phyloP scores from a whole-genome alignment of 2,797 vertebrate genomes.

The Aulostomus chinensis region DNA sequence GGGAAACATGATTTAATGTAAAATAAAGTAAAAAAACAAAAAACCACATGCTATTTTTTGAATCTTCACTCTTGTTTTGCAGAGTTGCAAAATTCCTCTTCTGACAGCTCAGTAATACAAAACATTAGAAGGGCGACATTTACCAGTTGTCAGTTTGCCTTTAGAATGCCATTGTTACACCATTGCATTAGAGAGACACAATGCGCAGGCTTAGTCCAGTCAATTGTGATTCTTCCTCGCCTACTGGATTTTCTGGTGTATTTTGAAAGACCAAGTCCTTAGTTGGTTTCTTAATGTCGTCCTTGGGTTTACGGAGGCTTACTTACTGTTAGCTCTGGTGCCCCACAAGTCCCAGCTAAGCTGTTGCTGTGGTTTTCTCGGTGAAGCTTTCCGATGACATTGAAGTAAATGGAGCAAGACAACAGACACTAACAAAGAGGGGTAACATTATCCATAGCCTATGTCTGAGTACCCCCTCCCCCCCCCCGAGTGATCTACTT shows the following conservation, averaged over 20 bases:
- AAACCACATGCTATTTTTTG: too few relatives aligned
- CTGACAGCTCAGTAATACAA: conserved; percentile 11
- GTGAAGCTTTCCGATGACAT: conserved; percentile 52
- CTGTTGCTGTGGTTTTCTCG: conserved; percentile 55
- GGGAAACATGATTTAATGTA: too few relatives aligned
- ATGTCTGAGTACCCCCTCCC: conserved; percentile 24
- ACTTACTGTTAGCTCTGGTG: conserved; percentile 62
- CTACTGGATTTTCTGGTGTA: conserved; percentile 45
- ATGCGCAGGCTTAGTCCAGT: conserved; percentile 43
- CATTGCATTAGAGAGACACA: conserved; percentile 43
- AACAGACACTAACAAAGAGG: conserved; percentile 63
- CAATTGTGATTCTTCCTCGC: conserved; percentile 40
- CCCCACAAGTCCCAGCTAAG: conserved; percentile 61
- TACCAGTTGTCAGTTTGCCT: conserved; percentile 27
- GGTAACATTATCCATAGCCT: conserved; percentile 48
- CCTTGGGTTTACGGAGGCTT: conserved; percentile 62
- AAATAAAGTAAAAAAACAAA: too few relatives aligned
- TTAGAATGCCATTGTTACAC: conserved; percentile 43
- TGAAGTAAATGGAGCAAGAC: conserved; percentile 66
- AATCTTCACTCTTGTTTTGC: neutral
- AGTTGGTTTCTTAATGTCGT: conserved; percentile 58
- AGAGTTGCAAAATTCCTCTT: conserved; percentile 4
- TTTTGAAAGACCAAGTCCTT: conserved; percentile 68
- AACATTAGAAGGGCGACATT: conserved; percentile 32
- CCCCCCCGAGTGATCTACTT: conserved; percentile 45